Base-by-base conservation (phyloP, 2,888 invertebrate species). In the Tenthredo amoena region DNA sequence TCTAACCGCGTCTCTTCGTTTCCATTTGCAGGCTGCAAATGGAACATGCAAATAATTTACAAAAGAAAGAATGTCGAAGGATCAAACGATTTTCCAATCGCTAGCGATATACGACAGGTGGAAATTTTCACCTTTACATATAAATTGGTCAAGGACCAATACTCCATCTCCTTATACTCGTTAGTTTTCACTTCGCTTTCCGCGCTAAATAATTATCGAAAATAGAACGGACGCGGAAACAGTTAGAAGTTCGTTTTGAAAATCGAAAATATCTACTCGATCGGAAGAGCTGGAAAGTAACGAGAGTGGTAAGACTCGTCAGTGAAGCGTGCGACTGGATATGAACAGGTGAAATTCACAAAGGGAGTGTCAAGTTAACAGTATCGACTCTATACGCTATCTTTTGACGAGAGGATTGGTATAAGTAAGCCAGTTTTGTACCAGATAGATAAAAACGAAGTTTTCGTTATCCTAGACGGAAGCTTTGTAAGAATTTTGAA, bases 1-100 rank as follows among this genome's bases (percentile, higher is more conserved):
- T 81, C 81, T 81, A 62, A 65, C 81, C 65, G 62, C 50, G 77
- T 34, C n/a, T 40, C 74, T 55, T 76, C 76, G 76, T 47, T 76
- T 76, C 76, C 47, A 76, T 47, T 55, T 26, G 74, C 74, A 68
- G 68, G 68, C 43, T 47, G 47, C 21, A 43, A 43, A 74, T 43
- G 40, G 12, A 43, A 43, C 40, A 47, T 43, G 43, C 21, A 43
- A 74, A 74, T 26, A 74, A 47, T 43, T 74, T 47, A 47, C 43
- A 47, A 47, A 15, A 4, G 0, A 43, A 15, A 47, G 15, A 47
- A 47, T 4, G 74, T 12, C 2, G 26, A 74, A 74, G 47, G 3
- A 21, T 7, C 21, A 43, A 74, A 43, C 74, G 9, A 15, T 65
- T 65, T 31, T 65, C 12, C 26, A 65, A 4, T 65, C 7, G 15